Base-by-base conservation (phyloP, 2,888 invertebrate genomes). In the Mystacides longicornis region DNA sequence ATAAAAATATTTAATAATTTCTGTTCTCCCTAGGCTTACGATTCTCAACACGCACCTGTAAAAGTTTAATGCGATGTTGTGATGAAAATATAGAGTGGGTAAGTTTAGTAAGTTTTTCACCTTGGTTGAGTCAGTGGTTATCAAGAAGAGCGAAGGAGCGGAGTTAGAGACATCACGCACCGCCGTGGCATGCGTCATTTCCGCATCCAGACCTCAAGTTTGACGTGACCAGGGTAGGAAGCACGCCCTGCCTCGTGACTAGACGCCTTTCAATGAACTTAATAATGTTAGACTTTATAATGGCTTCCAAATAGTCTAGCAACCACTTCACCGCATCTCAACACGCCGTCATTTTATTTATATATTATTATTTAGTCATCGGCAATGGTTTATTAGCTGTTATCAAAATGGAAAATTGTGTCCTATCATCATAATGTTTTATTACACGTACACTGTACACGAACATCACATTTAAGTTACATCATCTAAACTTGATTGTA, bases 121-220 rank as follows among this genome's bases (percentile, higher is more conserved):
- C 14, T 37, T 27, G 5, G 27, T 27, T 37, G 37, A 37, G 37
- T 37, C n/a, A 37, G 37, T 37, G 27, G 11, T 5, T 27, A 11
- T n/a, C 7, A 27, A 27, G 27, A 27, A 27, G 27, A 27, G 27
- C 11, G 37, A 16, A 37, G 37, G 37, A 37, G 16, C 16, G 37
- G 16, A 37, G 37, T 37, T 37, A 37, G 37, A 37, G 37, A 37
- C 37, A 37, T 37, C 37, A 37, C 37, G 37, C 37, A 37, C 37
- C 37, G n/a, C 16, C 14, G 37, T 16, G 37, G 37, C 37, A 37
- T 37, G n/a, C 37, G 37, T 37, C 37, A 37, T 37, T 37, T 37
- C 37, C 37, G 37, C 37, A 37, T 37, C 37, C 3, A 37, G 37
- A 37, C 37, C 37, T 14, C 37, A n/a, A n/a, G n/a, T n/a, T n/a